Conservation (phyloP, 2,797 vertebrate species). For the Ataeniobius toweri region DNA sequence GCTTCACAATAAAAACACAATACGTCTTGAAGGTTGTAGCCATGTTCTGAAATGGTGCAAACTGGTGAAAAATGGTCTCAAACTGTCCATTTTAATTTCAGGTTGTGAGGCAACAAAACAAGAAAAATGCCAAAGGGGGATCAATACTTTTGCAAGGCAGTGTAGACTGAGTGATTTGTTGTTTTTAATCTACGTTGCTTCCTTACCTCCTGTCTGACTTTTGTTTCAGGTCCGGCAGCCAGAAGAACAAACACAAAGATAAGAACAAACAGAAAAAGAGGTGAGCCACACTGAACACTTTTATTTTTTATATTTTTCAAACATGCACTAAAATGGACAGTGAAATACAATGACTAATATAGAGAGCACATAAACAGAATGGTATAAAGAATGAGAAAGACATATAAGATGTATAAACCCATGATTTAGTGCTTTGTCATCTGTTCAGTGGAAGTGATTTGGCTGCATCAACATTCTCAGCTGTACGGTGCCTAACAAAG, state of each 20-base stretch:
- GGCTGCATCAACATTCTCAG: no score
- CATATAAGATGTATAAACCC: background rate
- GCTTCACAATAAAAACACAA: no score
- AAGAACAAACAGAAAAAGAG: slow-evolving; percentile 95
- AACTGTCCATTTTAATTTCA: no score
- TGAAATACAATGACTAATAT: background rate
- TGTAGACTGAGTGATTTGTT: slow-evolving; percentile 22
- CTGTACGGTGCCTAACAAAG: no score
- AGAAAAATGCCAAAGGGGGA: no score
- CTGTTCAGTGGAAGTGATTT: no score
- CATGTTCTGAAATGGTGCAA: no score
- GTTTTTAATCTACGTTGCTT: slow-evolving; percentile 23
- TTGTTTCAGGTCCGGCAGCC: slow-evolving; percentile 88
- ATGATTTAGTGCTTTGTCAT: background rate
- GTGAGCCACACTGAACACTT: slow-evolving; percentile 63
- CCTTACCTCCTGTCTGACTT: slow-evolving; percentile 25
- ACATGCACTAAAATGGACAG: background rate
- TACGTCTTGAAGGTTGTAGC: no score
- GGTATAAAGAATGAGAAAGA: background rate
- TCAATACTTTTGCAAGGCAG: no score
- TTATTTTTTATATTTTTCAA: background rate
- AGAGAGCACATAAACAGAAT: background rate
- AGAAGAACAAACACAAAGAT: slow-evolving; percentile 96
- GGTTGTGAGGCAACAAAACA: no score
- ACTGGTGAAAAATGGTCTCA: no score